Base-by-base conservation (phyloP, 2,797 vertebrate species). In the Poeciliopsis gracilis region DNA sequence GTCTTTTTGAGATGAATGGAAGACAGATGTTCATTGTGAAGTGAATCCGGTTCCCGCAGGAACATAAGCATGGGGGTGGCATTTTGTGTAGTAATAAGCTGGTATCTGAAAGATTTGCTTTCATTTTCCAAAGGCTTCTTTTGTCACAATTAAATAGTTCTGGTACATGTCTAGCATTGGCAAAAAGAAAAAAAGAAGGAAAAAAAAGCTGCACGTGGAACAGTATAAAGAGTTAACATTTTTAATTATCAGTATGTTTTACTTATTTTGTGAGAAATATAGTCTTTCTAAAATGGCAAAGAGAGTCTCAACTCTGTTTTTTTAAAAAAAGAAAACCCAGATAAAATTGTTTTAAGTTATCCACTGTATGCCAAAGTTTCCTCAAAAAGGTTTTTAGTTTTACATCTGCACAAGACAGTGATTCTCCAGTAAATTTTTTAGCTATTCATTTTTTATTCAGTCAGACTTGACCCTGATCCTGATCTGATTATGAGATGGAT, bases 51-150 rank as follows among this genome's bases (percentile, higher is more conserved):
- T 53, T 11, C 11, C n/a, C 28, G 13, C 53, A 67, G 4, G 13
- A 61, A 72, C 67, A 77, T 70, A 41, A 57, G 47, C 23, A 23
- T 6, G 16, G 11, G 72, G 13, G 18, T 55, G 46, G 18, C 51
- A 55, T 41, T 82, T 74, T 16, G 38, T 43, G 69, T 53, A 28
- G 59, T 75, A 73, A 69, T 13, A 70, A 72, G 66, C 18, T 57
- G 74, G 1, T 73, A 51, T 43, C 63, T 23, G 7, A 0, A 15
- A 0, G 11, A 55, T 30, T 75, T 18, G 72, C 72, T 33, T 49
- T 41, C 36, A 13, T 36, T 75, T 7, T 20, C 13, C 30, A 47
- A 77, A 74, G 11, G 9, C 20, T 36, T 15, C 36, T 33, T 51
- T 4, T 66, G 5, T 73, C 70, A 61, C 71, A 33, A 38, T 57